These are phyloP conservation scores for Xestia rhomboidea DNA, from an alignment of 2,888 invertebrate species.

Conservation along the genomic window DNA sequence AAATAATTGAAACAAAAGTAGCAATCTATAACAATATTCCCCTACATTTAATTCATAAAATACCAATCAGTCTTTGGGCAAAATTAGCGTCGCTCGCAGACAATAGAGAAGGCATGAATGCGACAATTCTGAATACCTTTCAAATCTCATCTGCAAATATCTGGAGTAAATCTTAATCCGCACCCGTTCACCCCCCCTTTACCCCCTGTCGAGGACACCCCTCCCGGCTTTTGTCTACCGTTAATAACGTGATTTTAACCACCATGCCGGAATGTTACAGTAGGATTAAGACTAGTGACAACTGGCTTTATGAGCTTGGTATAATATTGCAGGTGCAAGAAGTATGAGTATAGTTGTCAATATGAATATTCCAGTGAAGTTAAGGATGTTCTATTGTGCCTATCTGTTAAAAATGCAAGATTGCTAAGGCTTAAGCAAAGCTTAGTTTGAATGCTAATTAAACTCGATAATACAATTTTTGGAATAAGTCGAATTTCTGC, in stretches of 20 bases:
- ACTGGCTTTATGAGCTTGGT: not conserved
- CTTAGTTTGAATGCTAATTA: too few relatives aligned
- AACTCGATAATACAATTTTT: too few relatives aligned
- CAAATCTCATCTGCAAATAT: conserved; percentile 86
- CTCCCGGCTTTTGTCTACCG: conserved; percentile 65
- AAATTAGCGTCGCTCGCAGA: conserved; percentile 74
- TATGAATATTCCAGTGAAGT: not conserved
- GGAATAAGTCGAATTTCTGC: too few relatives aligned
- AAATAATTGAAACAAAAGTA: not conserved
- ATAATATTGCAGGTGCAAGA: not conserved
- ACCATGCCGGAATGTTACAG: conserved; percentile 40
- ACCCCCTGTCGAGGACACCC: conserved; percentile 40
- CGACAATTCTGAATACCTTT: conserved; percentile 76
- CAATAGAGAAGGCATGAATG: conserved; percentile 72
- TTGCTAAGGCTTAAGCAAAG: too few relatives aligned
- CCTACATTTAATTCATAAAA: conserved; percentile 39
- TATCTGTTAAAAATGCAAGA: not conserved
- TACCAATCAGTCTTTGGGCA: conserved; percentile 63
- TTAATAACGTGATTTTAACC: conserved; percentile 66
- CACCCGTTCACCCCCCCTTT: conserved; percentile 53
- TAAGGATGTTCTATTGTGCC: not conserved
- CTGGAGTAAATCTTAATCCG: conserved; percentile 86
- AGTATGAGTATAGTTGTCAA: not conserved
- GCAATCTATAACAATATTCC: not conserved
- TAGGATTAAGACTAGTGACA: not conserved